phyloP scores from a whole-genome alignment of 2,888 invertebrate species.

The Acrobasis suavella region DNA sequence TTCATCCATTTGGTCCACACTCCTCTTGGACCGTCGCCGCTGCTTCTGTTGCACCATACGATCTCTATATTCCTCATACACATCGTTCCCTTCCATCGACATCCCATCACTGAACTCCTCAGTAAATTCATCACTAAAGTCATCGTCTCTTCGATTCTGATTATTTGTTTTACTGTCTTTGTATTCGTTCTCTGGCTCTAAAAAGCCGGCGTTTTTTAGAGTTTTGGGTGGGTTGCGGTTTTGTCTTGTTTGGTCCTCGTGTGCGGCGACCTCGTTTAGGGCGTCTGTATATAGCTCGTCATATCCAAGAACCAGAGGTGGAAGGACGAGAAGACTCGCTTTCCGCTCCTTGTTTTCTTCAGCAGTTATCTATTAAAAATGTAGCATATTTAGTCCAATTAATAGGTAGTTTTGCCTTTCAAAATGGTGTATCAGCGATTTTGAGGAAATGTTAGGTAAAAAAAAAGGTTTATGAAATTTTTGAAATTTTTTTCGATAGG shows the following conservation, averaged over 20 bases:
- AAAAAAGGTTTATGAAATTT: too few species aligned
- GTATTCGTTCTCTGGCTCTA: background rate
- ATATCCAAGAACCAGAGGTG: slow-evolving; percentile 64
- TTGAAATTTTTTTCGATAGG: too few species aligned
- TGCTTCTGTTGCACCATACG: background rate
- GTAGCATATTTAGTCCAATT: too few species aligned
- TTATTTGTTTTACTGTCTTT: background rate
- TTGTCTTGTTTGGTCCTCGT: background rate
- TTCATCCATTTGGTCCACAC: background rate
- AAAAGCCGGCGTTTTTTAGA: background rate
- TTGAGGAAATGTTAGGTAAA: too few species aligned
- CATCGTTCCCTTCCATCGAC: background rate
- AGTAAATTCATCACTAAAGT: background rate
- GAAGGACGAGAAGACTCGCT: slow-evolving; percentile 61
- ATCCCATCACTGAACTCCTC: background rate
- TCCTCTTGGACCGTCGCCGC: slow-evolving; percentile 1
- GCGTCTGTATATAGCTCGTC: slow-evolving; percentile 54
- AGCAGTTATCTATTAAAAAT: slow-evolving; percentile 24
- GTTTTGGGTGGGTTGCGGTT: background rate
- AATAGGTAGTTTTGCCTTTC: too few species aligned
- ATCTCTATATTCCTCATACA: background rate
- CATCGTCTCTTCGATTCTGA: background rate
- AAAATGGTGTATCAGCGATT: too few species aligned
- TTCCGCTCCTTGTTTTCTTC: slow-evolving; percentile 48
- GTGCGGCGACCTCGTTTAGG: background rate